Evolutionary conservation across 2,888 invertebrate genomes (phyloP).

Genomic region (Glyphotaelius pellucidus): DNA sequence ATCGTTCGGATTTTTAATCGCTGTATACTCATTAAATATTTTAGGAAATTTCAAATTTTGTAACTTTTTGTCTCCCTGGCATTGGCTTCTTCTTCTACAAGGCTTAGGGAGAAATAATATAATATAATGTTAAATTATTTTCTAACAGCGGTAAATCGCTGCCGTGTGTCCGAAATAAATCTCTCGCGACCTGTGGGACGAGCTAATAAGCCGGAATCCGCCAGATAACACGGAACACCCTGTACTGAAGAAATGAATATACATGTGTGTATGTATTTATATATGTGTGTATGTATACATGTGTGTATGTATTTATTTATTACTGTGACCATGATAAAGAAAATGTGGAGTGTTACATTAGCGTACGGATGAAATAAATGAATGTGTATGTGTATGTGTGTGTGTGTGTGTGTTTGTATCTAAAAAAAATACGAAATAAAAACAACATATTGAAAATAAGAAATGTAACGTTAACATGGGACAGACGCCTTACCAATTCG

Average conservation of each 20-base stretch:
- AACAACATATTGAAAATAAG: too few relatives aligned
- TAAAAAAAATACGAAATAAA: too few relatives aligned
- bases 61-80: background rate
- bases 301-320: background rate
- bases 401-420: too few relatives aligned
- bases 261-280: background rate
- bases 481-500: too few relatives aligned
- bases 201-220: background rate
- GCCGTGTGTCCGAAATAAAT: background rate
- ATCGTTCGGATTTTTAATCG: too few relatives aligned
- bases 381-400: too few relatives aligned
- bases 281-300: too few relatives aligned
- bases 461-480: too few relatives aligned
- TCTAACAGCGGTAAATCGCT: background rate
- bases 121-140: background rate
- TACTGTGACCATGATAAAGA: too few relatives aligned
- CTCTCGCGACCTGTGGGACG: background rate
- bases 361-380: background rate
- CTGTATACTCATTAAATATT: too few relatives aligned
- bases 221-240: conserved; percentile 9
- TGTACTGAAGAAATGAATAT: conserved; percentile 2
- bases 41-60: background rate
- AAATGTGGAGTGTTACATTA: background rate
- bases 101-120: background rate
- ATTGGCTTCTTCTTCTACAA: background rate